These are phyloP conservation scores for Philaenus spumarius DNA, from an alignment of 1,140 invertebrate genomes.

Conservation along the genomic window DNA sequence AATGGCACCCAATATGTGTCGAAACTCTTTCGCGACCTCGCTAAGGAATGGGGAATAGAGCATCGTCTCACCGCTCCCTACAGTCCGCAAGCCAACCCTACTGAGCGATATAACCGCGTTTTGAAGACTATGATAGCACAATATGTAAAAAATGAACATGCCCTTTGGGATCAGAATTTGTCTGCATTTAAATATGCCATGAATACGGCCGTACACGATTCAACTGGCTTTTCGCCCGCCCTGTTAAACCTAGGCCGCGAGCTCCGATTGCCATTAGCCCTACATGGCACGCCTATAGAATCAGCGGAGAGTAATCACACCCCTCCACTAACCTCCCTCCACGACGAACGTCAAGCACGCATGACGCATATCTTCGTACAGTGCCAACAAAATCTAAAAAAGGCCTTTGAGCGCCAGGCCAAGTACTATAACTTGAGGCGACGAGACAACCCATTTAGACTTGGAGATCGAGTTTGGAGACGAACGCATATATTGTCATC, in stretches of 20 bases:
- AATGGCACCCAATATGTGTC: slow-evolving; percentile 15
- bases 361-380: neutral
- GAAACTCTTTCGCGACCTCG: neutral
- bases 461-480: neutral
- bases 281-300: neutral
- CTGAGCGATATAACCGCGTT: slow-evolving; percentile 40
- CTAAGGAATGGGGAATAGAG: neutral
- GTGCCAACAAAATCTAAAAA: neutral
- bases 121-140: slow-evolving; percentile 38
- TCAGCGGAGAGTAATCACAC: neutral
- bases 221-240: slow-evolving; percentile 37
- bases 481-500: neutral
- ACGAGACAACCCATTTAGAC: neutral
- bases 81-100: slow-evolving; percentile 39
- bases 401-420: neutral
- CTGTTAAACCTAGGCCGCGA: slow-evolving; percentile 38
- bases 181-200: slow-evolving; percentile 38
- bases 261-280: slow-evolving; percentile 22
- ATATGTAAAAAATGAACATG: slow-evolving; percentile 35
- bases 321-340: neutral
- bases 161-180: slow-evolving; percentile 34
- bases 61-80: slow-evolving; percentile 27
- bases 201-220: slow-evolving; percentile 36
- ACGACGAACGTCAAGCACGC: neutral
- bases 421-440: neutral